Evolutionary conservation across 2,888 invertebrate genomes (phyloP), one percentile per base, ranked within the genome.

Genomic region (Germaria angustata): DNA sequence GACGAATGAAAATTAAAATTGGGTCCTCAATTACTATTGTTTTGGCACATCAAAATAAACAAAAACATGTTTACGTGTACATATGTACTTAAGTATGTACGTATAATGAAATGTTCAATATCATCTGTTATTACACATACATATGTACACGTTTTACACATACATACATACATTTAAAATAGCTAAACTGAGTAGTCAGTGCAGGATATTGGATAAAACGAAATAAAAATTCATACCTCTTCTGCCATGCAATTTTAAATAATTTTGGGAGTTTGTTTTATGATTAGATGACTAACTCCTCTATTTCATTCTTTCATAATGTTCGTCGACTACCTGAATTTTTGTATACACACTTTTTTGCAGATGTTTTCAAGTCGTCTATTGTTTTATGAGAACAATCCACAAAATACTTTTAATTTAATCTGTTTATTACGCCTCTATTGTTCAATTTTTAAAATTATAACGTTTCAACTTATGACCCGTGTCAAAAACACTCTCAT

Each of bases 391-490:
- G 24, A 28, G 36, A 72, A 72, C 59, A 59, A 77, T 73, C 49
- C 15, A 17, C 46, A 63, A 44, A 44, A 22, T 22, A 15, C 65
- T 36, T 71, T 44, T 53, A 20, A 68, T 61, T 36, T 46, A 34
- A 76, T 28, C 11, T 51, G 34, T 59, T 59, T 39, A 46, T n/a
- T 32, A 36, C 20, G 24, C 36, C 20, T 66, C 28, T 28, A 28
- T 57, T 71, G 49, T 53, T 39, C 3, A 41, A 24, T 65, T 71
- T 36, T 61, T 11, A 59, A 69, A 78, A 53, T 79, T 65, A 57
- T 49, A 71, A 79, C 63, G 55, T 71, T 32, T 57, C 57, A 65
- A 65, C 65, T 66, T 81, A 55, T 81, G 72, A 72, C 81, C 77
- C 81, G 81, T 72, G 81, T 77, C 77, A 72, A 55, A 81, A 59